Evolutionary conservation across 2,113 vertebrate species (phyloP), one percentile per base, ranked within the genome.

Genomic region (Oenanthe oenanthe): DNA sequence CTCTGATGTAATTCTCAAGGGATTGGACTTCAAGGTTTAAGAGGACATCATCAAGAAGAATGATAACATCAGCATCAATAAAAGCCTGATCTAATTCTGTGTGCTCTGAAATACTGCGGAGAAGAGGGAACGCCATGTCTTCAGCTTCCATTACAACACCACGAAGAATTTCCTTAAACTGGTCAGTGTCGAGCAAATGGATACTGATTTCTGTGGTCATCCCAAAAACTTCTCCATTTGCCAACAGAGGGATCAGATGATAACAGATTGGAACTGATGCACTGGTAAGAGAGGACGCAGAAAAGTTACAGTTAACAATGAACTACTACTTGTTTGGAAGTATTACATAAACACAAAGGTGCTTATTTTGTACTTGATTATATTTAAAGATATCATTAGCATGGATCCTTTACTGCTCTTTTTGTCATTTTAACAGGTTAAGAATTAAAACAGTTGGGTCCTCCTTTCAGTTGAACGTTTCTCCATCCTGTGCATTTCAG

Each of bases 1-100:
- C 94, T 21, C 85, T 97, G 65, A 98, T 92, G 74, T 53, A 88
- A 16, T 76, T 71, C 66, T 96, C 98, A 40, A 80, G 14, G 4
- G 78, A 32, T 1, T 84, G 42, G 65, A 89, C 93, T n/a, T 97
- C 93, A 31, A 12, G 48, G 21, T 91, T 80, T 31, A 95, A 61
- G 3, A 73, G 60, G 17, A 61, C 24, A 21, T 99, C 98, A 26
- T 99, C 98, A 88, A 99, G 98, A 80, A 99, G 20, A 56, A 99
- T 91, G 73, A 99, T 48, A 63, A 99, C 48, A 12, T 98, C 97
- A 0, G 99, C 99, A 20, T 98, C 85, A 14, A 54, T 22, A 96
- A 99, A 99, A 73, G 98, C 98, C 13, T 96, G 76, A 14, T 97
- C 91, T n/a, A 89, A 67, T 25, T 95, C 68, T 13, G 97, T 98